Percentiles rank a stretch among this genome's conserved stretches.
Evolutionary conservation across 2,113 vertebrate species (phyloP).

Genomic region (Hippolais icterina): DNA sequence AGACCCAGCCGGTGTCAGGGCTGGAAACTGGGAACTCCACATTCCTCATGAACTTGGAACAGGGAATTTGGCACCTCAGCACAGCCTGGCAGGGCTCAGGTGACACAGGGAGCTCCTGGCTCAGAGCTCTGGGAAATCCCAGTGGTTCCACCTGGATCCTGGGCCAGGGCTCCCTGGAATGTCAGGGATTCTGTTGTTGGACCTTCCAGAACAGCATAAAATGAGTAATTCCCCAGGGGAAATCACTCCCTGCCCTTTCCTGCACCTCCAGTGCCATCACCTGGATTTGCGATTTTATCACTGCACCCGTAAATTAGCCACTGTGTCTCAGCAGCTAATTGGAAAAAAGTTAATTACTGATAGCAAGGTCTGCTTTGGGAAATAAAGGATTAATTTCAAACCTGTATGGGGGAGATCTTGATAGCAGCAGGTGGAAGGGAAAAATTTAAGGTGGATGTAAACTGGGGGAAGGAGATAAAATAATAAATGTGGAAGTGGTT

Average conservation of each 20-base stretch:
- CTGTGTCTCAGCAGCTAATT: neutral
- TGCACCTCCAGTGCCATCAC: neutral
- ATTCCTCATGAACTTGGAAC: neutral
- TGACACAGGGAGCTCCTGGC: neutral
- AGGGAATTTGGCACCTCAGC: neutral
- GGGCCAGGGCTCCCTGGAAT: neutral
- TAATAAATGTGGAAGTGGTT: neutral
- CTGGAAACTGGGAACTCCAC: neutral
- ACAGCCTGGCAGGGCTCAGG: neutral
- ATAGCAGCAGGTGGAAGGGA: neutral
- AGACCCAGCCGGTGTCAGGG: neutral
- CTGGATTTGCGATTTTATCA: neutral
- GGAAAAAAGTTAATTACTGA: constrained; percentile 31
- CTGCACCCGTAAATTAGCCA: neutral
- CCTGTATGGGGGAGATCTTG: neutral
- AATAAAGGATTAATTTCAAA: constrained; percentile 39
- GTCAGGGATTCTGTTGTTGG: neutral
- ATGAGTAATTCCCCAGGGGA: neutral
- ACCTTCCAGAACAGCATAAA: neutral
- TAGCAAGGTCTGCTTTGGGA: constrained; percentile 9
- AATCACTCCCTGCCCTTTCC: neutral
- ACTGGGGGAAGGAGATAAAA: neutral
- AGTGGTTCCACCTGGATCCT: rapidly evolving
- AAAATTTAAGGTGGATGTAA: neutral
- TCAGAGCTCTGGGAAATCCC: neutral